A percentile compares a stretch with the other conserved stretches of the same genome.
Conservation (phyloP, 2,888 invertebrate species). For the Branchellion lobata region DNA sequence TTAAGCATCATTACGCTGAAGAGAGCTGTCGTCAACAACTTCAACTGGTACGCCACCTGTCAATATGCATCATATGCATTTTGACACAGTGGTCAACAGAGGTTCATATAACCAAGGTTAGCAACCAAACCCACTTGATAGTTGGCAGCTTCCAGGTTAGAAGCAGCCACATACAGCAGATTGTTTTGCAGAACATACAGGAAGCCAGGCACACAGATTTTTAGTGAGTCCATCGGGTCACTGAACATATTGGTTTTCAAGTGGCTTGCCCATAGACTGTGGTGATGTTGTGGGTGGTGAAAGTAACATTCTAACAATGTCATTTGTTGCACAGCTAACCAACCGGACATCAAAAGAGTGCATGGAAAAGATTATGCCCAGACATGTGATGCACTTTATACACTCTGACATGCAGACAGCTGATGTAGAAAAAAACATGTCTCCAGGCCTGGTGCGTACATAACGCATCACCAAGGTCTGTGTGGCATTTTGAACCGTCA, state of each 20-base stretch:
- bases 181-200: slow-evolving; percentile 96
- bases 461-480: slow-evolving; percentile 94
- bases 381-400: slow-evolving; percentile 79
- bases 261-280: slow-evolving; percentile 53
- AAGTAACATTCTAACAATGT: not conserved
- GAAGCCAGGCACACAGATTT: slow-evolving; percentile 85
- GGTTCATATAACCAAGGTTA: no score
- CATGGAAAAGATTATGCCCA: slow-evolving; percentile 71
- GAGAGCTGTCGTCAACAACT: slow-evolving; percentile 65
- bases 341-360: slow-evolving; percentile 63
- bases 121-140: slow-evolving; percentile 74
- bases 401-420: slow-evolving; percentile 91
- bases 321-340: not conserved
- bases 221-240: slow-evolving; percentile 69
- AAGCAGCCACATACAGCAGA: slow-evolving; percentile 89
- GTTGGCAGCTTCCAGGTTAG: slow-evolving; percentile 96
- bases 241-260: slow-evolving; percentile 58
- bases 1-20: slow-evolving; percentile 64
- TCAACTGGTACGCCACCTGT: slow-evolving; percentile 66
- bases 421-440: slow-evolving; percentile 88
- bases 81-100: no score
- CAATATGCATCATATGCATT: not conserved
- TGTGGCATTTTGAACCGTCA: slow-evolving; percentile 94
- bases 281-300: not conserved
- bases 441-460: slow-evolving; percentile 79